A percentile compares a stretch with the other conserved stretches of the same genome.
These are phyloP conservation scores for Stenodema calcarata DNA, from an alignment of 2,888 invertebrate species.

Conservation along the genomic window DNA sequence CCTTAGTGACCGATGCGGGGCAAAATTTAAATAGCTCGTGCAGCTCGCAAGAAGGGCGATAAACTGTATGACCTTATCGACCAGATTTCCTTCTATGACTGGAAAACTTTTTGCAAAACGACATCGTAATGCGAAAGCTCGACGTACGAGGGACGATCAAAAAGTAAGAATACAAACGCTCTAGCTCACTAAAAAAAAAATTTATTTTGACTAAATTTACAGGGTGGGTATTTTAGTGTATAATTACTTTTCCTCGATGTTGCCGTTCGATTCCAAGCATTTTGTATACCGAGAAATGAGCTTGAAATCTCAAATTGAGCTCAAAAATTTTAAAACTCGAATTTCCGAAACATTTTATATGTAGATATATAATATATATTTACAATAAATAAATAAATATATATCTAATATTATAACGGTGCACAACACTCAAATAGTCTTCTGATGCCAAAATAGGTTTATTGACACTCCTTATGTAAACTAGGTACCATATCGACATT, in stretches of 20 bases:
- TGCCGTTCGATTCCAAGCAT: neutral
- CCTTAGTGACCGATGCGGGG: constrained; percentile 58
- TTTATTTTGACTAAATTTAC: neutral
- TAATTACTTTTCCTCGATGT: constrained; percentile 9
- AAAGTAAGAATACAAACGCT: no score
- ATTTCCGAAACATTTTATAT: no score
- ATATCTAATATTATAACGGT: no score
- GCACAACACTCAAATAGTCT: no score
- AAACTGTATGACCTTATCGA: constrained; percentile 35
- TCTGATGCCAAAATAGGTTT: no score
- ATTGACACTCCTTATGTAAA: no score
- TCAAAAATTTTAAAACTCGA: no score
- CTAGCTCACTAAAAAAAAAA: neutral
- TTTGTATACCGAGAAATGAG: constrained; percentile 7
- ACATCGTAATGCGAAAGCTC: neutral
- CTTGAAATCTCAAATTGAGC: no score
- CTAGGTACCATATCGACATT: no score
- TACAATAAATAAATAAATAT: no score
- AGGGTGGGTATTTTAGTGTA: constrained; percentile 7
- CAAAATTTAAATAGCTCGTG: constrained; percentile 50
- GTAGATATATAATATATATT: no score
- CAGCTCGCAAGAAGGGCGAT: constrained; percentile 52
- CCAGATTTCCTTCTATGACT: neutral
- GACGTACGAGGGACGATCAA: no score
- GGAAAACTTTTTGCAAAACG: neutral